Evolutionary conservation across 1,140 invertebrate genomes (phyloP), one percentile per base, ranked within the genome.

Genomic region (Drosophila guanche): DNA sequence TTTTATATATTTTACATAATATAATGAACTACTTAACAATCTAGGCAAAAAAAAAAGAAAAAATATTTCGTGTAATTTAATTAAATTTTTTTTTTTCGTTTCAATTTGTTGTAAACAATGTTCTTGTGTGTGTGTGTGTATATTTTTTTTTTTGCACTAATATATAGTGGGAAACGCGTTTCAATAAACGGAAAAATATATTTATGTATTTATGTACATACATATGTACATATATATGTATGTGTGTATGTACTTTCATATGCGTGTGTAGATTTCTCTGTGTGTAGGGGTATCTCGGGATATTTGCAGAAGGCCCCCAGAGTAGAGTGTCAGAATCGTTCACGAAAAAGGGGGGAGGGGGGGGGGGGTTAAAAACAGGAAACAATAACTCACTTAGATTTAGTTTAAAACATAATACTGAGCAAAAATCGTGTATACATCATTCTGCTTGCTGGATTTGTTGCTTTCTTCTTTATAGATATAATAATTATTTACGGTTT

Each of bases 391-490:
- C 86, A 71, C 86, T 90, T 90, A 90, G 83, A 76, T 85, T 73
- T 80, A 86, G 68, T 89, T 90, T 90, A 90, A 81, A 90, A 90
- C 80, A 90, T 90, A 90, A 90, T 90, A 90, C 86, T 90, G 86
- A 90, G 86, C 86, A 90, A 89, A 90, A 90, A 86, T 86, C 83
- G 76, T 81, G 78, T 81, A 76, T 86, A 61, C 68, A 68, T 81
- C 67, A 77, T 71, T 89, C 80, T 84, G 74, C 70, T 76, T 78
- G 67, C 60, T 71, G 71, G 53, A 75, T 89, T 85, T 76, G 76
- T 85, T 85, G 67, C 80, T 76, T 85, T 76, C 66, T 59, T 55
- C 53, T 43, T 56, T 54, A 37, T 67, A 33, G 37, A 37, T 54
- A 67, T 54, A 54, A 54, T 66, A 68, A 51, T 63, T 66, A 55